Conservation (phyloP, 2,113 vertebrate species). For the Antennarius striatus region DNA sequence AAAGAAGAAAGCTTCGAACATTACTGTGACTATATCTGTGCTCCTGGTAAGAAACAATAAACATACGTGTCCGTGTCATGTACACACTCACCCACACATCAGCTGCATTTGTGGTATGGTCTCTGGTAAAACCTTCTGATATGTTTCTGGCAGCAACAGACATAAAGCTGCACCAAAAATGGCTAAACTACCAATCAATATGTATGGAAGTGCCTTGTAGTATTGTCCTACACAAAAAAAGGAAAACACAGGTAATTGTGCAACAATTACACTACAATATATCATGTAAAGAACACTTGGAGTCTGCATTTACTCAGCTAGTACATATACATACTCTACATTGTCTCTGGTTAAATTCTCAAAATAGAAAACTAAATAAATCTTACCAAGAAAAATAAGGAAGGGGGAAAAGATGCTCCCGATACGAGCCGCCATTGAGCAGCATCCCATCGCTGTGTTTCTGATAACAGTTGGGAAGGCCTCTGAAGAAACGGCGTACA, state of each 20-base stretch:
- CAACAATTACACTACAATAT: too few species aligned
- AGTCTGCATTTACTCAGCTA: too few species aligned
- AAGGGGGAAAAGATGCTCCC: constrained; percentile 88
- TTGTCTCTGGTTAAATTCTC: not conserved
- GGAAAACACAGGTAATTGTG: not conserved
- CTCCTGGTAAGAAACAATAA: too few species aligned
- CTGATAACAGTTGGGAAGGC: constrained; percentile 88
- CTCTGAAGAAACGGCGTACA: constrained; percentile 87
- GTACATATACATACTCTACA: too few species aligned
- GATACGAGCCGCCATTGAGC: constrained; percentile 86
- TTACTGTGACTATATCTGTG: too few species aligned
- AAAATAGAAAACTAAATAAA: not conserved
- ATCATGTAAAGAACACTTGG: not conserved
- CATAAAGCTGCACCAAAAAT: constrained; percentile 81
- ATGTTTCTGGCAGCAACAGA: constrained; percentile 86
- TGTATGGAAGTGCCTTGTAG: constrained; percentile 82
- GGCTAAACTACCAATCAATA: constrained; percentile 86
- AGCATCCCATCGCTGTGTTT: constrained; percentile 87
- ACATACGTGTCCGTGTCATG: not conserved
- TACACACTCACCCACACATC: constrained; percentile 80
- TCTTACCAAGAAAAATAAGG: constrained; percentile 88
- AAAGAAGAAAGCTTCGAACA: too few species aligned
- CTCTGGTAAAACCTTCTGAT: constrained; percentile 81
- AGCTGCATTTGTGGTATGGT: constrained; percentile 84
- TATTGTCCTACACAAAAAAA: constrained; percentile 77